phyloP scores from a whole-genome alignment of 2,113 vertebrate species.

The Cyanistes caeruleus region DNA sequence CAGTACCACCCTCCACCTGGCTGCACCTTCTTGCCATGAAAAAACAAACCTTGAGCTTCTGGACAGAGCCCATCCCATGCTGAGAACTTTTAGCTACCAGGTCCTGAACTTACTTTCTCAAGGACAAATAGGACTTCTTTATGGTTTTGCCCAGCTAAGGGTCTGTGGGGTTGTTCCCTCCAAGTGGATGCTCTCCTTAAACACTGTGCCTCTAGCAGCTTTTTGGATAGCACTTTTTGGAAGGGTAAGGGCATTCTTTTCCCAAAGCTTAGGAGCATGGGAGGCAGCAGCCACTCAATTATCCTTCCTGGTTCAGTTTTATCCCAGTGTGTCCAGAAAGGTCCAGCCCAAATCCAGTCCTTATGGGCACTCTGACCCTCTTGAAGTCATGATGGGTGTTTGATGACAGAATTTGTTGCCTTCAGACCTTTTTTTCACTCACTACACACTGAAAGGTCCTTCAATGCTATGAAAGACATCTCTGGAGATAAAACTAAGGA shows the following conservation, averaged over 20 bases:
- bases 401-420: not conserved
- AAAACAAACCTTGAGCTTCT: not conserved
- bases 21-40: not conserved
- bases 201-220: not conserved
- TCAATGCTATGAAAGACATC: not conserved
- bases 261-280: not conserved
- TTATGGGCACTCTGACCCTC: not conserved
- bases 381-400: rapidly evolving
- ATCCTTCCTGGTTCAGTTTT: not conserved
- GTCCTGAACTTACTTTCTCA: not conserved
- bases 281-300: not conserved
- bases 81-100: not conserved
- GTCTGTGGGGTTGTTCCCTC: not conserved
- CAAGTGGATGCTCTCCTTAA: not conserved
- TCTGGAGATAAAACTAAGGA: not conserved
- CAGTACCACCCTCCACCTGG: not conserved
- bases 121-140: not conserved
- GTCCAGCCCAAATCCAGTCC: not conserved
- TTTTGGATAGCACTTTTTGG: not conserved
- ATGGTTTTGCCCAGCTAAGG: not conserved
- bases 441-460: not conserved
- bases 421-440: not conserved
- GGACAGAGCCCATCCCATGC: not conserved
- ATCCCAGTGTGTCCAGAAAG: not conserved
- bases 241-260: not conserved